Conservation (phyloP, 2,888 invertebrate species). For the Tipula helvola region DNA sequence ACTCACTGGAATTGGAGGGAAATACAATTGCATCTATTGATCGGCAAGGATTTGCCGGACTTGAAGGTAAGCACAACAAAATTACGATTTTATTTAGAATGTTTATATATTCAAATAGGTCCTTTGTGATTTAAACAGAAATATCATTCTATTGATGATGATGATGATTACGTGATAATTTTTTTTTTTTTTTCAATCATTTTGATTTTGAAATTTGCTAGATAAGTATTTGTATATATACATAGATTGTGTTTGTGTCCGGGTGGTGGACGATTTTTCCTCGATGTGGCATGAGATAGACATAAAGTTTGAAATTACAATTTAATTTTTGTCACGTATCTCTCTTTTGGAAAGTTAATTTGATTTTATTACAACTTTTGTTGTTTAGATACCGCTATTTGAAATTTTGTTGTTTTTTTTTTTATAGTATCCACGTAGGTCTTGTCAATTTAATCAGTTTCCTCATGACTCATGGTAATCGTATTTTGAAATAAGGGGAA, state of each 20-base stretch:
- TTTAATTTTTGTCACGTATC: neutral
- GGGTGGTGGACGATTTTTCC: neutral
- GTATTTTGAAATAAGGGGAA: neutral
- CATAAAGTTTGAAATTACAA: neutral
- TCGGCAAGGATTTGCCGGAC: conserved; percentile 72
- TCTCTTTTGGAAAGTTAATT: neutral
- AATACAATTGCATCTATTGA: conserved; percentile 71
- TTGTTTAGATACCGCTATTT: neutral
- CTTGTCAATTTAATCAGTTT: neutral
- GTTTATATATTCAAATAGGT: neutral
- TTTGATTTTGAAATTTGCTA: neutral
- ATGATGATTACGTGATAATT: too few species aligned
- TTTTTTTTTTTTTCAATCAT: neutral
- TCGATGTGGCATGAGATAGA: neutral
- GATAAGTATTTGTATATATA: neutral
- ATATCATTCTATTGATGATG: neutral
- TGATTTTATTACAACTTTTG: neutral
- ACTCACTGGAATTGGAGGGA: conserved; percentile 79
- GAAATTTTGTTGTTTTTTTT: neutral
- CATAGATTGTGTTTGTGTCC: neutral
- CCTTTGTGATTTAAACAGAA: neutral
- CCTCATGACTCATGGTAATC: neutral
- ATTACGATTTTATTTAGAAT: neutral
- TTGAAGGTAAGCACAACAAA: conserved; percentile 55
- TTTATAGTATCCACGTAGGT: neutral